Base-by-base conservation (phyloP, 2,797 vertebrate genomes). In the Selene dorsalis region DNA sequence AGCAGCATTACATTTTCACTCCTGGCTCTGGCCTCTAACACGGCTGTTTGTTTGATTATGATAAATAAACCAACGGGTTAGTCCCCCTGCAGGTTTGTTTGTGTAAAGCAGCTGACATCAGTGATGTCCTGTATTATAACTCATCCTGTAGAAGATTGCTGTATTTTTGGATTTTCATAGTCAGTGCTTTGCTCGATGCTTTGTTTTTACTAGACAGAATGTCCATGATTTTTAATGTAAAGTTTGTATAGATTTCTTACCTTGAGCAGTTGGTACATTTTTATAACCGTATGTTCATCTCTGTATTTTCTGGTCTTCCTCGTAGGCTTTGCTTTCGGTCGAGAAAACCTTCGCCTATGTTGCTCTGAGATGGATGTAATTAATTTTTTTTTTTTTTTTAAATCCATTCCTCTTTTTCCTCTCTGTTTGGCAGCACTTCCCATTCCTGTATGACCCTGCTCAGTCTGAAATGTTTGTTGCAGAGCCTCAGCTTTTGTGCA, bases 211-310 rank as follows among this genome's bases (percentile, higher is more conserved):
- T 89, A 87, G 91, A 96, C 94, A 95, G 94, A 96, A 96, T 92
- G 94, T 90, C 67, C 32, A 69, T 95, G 94, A 87, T 93, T 95
- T 94, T 93, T 94, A 89, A 93, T 96, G 95, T 96, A 96, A 95
- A 96, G 93, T 96, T 96, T 98, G 96, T 97, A 96, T 96, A 96
- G 95, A 97, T 97, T 97, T 98, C 96, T 95, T 96, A 96, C 92
- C 93, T 95, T 95, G 58, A 96, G 95, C 94, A 95, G 95, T 96
- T 96, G 94, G 93, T 96, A 96, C 93, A 95, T 95, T 97, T 86
- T 86, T 85, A 89, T 79, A 87, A 81, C 79, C 77, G 61, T 84
- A 63, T 77, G 76, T 87, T 80, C 58, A 84, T 87, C 80, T 84
- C 72, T 80, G 65, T 86, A 59, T 78, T 82, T 83, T 85, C 83